Evolutionary conservation across 2,888 invertebrate species (phyloP).

Genomic region (Scaptomyza flava): DNA sequence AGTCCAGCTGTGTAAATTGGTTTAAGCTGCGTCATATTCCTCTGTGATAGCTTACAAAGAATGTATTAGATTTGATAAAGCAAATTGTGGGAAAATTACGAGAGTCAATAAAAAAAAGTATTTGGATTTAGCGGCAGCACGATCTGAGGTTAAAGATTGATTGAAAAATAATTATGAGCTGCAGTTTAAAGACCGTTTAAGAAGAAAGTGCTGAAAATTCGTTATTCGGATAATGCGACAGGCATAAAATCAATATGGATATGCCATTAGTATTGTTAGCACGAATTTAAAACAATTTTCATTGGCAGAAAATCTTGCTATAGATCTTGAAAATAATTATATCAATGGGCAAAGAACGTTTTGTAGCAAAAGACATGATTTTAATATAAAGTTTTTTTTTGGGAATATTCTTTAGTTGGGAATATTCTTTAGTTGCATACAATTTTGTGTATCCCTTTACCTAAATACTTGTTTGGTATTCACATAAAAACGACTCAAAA

Average conservation of each 20-base stretch:
- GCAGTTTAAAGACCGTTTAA: constrained; percentile 6
- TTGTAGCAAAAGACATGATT: no score
- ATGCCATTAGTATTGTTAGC: constrained; percentile 4
- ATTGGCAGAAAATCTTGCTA: background rate
- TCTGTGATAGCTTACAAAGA: constrained; percentile 22
- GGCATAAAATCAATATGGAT: no score
- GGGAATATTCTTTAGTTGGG: no score
- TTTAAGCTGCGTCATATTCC: constrained; percentile 50
- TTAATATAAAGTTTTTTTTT: no score
- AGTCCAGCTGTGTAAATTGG: constrained; percentile 59
- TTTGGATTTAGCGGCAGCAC: constrained; percentile 36
- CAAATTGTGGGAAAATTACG: constrained; percentile 21
- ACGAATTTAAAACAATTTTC: constrained; percentile 6
- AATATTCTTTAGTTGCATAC: no score
- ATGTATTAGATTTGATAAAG: constrained; percentile 27
- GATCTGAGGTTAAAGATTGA: constrained; percentile 23
- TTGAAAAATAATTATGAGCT: constrained; percentile 24
- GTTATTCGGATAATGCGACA: background rate
- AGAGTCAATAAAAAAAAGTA: constrained; percentile 27
- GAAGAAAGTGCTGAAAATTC: constrained; percentile 34
- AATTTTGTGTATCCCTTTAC: no score
- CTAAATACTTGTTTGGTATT: constrained; percentile 1
- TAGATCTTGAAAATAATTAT: background rate
- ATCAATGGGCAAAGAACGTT: background rate
- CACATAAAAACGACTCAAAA: no score